phyloP scores from a whole-genome alignment of 2,797 vertebrate species.

The Bradypodion pumilum region DNA sequence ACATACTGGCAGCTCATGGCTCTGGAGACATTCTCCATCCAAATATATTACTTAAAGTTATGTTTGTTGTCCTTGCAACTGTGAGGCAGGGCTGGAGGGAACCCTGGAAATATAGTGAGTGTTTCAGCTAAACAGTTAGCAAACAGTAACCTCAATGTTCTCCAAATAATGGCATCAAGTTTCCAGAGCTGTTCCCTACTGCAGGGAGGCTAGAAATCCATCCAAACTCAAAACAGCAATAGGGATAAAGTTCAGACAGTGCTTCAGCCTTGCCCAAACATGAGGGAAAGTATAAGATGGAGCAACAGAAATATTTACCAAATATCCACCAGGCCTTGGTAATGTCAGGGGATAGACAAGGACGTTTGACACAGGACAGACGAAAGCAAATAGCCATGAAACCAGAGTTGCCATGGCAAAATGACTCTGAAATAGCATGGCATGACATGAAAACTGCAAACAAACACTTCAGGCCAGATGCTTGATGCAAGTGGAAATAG shows the following conservation, averaged over 20 bases:
- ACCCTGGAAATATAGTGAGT: background rate
- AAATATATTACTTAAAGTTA: background rate
- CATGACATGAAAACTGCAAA: no score
- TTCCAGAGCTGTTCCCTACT: background rate
- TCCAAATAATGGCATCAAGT: background rate
- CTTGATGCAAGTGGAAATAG: background rate
- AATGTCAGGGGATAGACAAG: background rate
- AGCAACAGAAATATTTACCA: background rate
- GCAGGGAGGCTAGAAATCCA: background rate
- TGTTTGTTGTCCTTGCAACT: background rate
- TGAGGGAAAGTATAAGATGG: background rate
- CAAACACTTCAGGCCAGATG: background rate
- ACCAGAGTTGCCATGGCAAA: no score
- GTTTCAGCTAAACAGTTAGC: background rate
- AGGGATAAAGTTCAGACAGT: background rate
- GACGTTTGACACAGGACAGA: background rate
- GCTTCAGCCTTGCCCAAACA: no score
- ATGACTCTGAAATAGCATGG: no score
- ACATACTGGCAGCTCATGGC: background rate
- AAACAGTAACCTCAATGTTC: background rate
- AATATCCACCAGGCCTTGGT: background rate
- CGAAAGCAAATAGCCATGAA: background rate
- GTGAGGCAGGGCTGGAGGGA: background rate
- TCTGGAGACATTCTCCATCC: background rate
- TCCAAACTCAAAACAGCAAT: background rate